A percentile compares a stretch with the other conserved stretches of the same genome.
phyloP scores from a whole-genome alignment of 2,888 invertebrate genomes.

The Cephus runcator region DNA sequence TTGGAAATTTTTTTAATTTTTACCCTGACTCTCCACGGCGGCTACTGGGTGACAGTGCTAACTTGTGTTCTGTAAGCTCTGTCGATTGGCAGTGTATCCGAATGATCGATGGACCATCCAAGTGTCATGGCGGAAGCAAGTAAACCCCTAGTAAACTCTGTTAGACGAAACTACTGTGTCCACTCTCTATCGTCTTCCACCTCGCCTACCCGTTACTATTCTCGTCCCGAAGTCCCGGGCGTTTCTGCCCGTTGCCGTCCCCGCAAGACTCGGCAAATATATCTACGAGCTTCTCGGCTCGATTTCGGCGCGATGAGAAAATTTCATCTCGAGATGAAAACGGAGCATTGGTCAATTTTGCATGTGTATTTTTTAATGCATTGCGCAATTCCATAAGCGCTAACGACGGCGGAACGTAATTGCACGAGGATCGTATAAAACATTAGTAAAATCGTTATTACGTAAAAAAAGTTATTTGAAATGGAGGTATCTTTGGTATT shows the following conservation, averaged over 20 bases:
- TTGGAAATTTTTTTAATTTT: neutral
- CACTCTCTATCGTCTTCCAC: constrained; percentile 43
- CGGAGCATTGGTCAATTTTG: neutral
- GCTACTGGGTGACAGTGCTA: too few species aligned
- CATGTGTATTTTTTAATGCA: neutral
- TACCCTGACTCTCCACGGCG: neutral
- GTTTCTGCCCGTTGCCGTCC: constrained; percentile 38
- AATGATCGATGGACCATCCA: neutral
- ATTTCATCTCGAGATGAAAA: neutral
- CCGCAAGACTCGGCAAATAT: constrained; percentile 55
- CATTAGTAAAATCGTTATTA: neutral
- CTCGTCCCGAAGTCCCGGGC: constrained; percentile 59
- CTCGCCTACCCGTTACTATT: constrained; percentile 61
- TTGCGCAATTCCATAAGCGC: neutral
- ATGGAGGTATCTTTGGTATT: neutral
- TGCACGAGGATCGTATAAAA: neutral
- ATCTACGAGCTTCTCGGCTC: constrained; percentile 48
- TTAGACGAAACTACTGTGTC: constrained; percentile 8
- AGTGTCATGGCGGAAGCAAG: neutral
- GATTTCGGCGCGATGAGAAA: neutral
- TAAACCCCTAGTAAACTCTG: neutral
- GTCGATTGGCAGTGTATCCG: neutral
- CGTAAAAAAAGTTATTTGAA: neutral
- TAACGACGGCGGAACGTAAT: neutral
- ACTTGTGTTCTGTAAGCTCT: neutral